Evolutionary conservation across 2,888 invertebrate genomes (phyloP).

Genomic region (Leptopilina myrica): DNA sequence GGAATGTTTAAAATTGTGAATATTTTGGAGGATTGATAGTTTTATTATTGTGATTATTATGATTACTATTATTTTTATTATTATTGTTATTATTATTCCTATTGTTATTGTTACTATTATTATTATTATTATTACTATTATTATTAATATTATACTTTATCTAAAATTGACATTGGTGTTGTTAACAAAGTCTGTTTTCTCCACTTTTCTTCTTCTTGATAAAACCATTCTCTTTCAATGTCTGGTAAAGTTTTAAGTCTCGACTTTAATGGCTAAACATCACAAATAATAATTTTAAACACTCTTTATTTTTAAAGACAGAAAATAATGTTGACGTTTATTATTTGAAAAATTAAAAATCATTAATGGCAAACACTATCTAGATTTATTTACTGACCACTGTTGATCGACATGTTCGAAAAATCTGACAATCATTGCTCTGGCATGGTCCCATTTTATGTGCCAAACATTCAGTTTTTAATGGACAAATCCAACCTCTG

Average conservation of each 20-base stretch:
- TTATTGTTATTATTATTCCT: too few relatives aligned
- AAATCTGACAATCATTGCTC: constrained; percentile 56
- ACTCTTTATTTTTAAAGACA: background rate
- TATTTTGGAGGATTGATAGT: too few relatives aligned
- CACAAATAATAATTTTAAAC: background rate
- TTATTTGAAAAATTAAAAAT: too few relatives aligned
- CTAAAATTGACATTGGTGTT: background rate
- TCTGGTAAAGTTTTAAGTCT: constrained; percentile 9
- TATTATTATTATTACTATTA: too few relatives aligned
- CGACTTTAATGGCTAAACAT: background rate
- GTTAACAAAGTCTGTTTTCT: background rate
- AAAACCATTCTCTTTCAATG: constrained; percentile 23
- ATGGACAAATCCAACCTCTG: constrained; percentile 70
- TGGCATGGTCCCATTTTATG: constrained; percentile 55
- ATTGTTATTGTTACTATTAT: too few relatives aligned
- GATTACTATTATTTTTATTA: too few relatives aligned
- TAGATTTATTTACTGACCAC: background rate
- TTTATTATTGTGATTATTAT: too few relatives aligned
- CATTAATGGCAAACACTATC: too few relatives aligned
- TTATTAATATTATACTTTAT: background rate
- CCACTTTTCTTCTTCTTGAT: constrained; percentile 26
- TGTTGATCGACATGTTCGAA: constrained; percentile 35
- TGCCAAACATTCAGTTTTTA: constrained; percentile 58
- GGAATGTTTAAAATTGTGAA: too few relatives aligned
- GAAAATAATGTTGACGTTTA: background rate